Base-by-base conservation (phyloP, 2,113 vertebrate genomes). In the Callopanchax toddi region DNA sequence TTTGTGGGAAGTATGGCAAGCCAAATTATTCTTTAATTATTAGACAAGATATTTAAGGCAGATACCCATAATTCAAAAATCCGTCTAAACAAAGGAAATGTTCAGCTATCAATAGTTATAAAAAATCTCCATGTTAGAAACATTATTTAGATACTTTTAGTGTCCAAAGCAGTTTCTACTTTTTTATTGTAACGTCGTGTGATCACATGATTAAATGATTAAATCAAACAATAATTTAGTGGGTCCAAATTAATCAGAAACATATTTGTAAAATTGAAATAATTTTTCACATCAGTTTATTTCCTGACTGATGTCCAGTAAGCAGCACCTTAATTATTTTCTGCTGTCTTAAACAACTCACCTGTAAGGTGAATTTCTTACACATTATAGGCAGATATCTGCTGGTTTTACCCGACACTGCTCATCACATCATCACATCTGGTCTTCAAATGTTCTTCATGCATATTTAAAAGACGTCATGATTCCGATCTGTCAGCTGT, bases 391-490 rank as follows among this genome's bases (percentile, higher is more conserved):
- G 60, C 20, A 43, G 46, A 51, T 43, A 13, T 45, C 34, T 49
- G 37, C 69, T 36, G 68, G 18, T 67, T 50, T 71, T 36, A 53
- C 60, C 50, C 23, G 4, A 21, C 1, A 6, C 56, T 66, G 74
- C 77, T 44, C 67, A 46, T 78, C 17, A 3, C 26, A 72, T 60
- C 61, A 79, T 67, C 78, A 74, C 70, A 56, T 49, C 50, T 29
- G 73, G 22, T 67, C 74, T 62, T 62, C 57, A 43, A 71, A 46
- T 82, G 78, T 76, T 69, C 75, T 81, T 60, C 55, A 80, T 88
- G 71, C 81, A 87, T 87, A 85, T 83, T 84, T 82, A 1, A 81
- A 61, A 37, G n/a, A 59, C 11, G 54, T 60, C 34, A 51, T 66
- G 66, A 84, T 51, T 81, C 71, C 71, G 48, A 73, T 76, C 74